phyloP scores from a whole-genome alignment of 2,888 invertebrate genomes.

The Trisateles emortualis region DNA sequence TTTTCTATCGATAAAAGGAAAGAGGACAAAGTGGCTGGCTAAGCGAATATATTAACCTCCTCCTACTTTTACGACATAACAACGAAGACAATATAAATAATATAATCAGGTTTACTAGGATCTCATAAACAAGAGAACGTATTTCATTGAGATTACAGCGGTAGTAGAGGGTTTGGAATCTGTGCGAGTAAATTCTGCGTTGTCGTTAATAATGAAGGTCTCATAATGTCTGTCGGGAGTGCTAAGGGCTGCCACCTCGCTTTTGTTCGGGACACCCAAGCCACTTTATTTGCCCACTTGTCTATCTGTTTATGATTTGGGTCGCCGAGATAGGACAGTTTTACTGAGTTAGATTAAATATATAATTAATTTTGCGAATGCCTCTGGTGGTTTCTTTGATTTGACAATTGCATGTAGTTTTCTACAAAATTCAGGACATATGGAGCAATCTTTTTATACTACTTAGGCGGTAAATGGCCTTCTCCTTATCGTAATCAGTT shows the following conservation, averaged over 20 bases:
- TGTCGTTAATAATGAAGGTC: slow-evolving; percentile 57
- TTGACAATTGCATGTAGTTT: slow-evolving; percentile 20
- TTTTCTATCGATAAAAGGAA: slow-evolving; percentile 4
- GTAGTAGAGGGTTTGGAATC: slow-evolving; percentile 42
- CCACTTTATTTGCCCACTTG: slow-evolving; percentile 51
- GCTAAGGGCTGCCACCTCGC: slow-evolving; percentile 47
- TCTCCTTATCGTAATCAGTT: no score
- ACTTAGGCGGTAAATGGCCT: no score
- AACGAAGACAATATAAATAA: slow-evolving; percentile 18
- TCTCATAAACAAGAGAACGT: slow-evolving; percentile 44
- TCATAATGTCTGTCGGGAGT: slow-evolving; percentile 57
- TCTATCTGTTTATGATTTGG: slow-evolving; percentile 55
- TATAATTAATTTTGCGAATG: slow-evolving; percentile 38
- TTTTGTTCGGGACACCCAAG: slow-evolving; percentile 49
- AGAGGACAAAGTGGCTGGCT: slow-evolving; percentile 5
- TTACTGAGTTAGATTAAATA: slow-evolving; percentile 37
- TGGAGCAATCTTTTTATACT: no score
- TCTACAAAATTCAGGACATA: no score
- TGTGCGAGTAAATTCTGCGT: slow-evolving; percentile 41
- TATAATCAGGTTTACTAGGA: slow-evolving; percentile 29
- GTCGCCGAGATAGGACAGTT: slow-evolving; percentile 47
- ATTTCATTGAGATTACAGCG: slow-evolving; percentile 46
- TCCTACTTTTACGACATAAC: not conserved
- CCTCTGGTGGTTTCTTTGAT: slow-evolving; percentile 16
- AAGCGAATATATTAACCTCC: not conserved